Conservation (phyloP, 2,888 invertebrate genomes). For the Lingula anatina region DNA sequence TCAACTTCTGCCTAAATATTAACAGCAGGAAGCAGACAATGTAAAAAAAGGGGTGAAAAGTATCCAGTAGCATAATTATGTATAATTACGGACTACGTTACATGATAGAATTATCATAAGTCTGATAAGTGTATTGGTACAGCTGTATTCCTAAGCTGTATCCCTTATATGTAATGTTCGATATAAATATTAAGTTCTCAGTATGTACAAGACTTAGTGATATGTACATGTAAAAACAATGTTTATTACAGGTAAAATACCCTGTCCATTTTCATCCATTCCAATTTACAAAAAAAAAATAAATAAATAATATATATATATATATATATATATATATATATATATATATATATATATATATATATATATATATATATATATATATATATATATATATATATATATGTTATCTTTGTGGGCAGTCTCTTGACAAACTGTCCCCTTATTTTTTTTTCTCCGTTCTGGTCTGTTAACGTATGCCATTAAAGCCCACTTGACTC, state of each 20-base stretch:
- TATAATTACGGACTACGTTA: no score
- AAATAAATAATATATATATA: not conserved
- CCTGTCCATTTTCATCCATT: not conserved
- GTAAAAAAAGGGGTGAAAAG: no score
- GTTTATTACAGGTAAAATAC: not conserved
- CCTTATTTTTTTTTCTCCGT: no score
- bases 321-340: not conserved
- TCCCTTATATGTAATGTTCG: not conserved
- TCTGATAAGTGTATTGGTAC: not conserved
- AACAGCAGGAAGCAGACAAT: no score
- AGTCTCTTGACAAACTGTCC: no score
- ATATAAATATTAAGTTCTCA: not conserved
- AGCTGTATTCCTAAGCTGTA: not conserved
- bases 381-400: not conserved
- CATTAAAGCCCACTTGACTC: no score
- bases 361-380: constrained; percentile 2
- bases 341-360: not conserved
- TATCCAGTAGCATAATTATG: no score
- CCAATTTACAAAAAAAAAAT: not conserved
- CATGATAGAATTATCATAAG: no score
- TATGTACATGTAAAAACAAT: no score
- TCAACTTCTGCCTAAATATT: no score
- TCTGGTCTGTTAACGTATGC: no score
- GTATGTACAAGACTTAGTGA: not conserved
- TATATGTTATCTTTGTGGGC: not conserved